phyloP scores from a whole-genome alignment of 2,888 invertebrate genomes.

The Parnassius mnemosyne region DNA sequence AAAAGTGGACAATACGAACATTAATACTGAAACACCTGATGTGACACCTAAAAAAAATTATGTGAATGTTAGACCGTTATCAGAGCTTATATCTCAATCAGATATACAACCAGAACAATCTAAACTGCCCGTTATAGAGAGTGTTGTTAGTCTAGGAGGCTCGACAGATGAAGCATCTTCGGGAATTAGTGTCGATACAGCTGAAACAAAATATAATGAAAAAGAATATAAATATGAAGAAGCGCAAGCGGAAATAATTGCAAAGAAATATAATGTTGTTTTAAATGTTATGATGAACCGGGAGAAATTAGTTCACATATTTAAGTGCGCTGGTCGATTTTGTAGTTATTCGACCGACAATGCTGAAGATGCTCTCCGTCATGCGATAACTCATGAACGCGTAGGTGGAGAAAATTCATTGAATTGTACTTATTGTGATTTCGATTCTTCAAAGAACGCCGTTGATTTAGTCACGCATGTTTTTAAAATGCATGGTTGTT shows the following conservation, averaged over 20 bases:
- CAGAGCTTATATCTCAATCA: slow-evolving; percentile 52
- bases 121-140: slow-evolving; percentile 68
- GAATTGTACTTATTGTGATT: slow-evolving; percentile 81
- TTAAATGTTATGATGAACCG: slow-evolving; percentile 71
- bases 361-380: slow-evolving; percentile 57
- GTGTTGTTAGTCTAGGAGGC: slow-evolving; percentile 75
- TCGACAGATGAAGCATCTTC: slow-evolving; percentile 32
- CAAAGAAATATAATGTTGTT: slow-evolving; percentile 61
- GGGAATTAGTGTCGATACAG: slow-evolving; percentile 35
- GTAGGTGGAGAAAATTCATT: slow-evolving; percentile 65
- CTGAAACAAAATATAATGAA: slow-evolving; percentile 29
- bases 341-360: slow-evolving; percentile 64
- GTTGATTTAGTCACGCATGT: slow-evolving; percentile 80
- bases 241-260: slow-evolving; percentile 56
- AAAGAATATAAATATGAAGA: slow-evolving; percentile 55
- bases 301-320: slow-evolving; percentile 65
- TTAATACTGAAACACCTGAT: slow-evolving; percentile 21
- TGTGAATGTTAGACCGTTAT: slow-evolving; percentile 66
- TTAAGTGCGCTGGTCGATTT: slow-evolving; percentile 69
- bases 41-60: slow-evolving; percentile 37
- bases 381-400: slow-evolving; percentile 62
- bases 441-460: slow-evolving; percentile 53
- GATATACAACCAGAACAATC: slow-evolving; percentile 24
- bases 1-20: slow-evolving; percentile 21
- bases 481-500: slow-evolving; percentile 80